These are phyloP conservation scores for Nephrotoma guestfalica DNA, from an alignment of 2,888 invertebrate genomes.

Conservation along the genomic window DNA sequence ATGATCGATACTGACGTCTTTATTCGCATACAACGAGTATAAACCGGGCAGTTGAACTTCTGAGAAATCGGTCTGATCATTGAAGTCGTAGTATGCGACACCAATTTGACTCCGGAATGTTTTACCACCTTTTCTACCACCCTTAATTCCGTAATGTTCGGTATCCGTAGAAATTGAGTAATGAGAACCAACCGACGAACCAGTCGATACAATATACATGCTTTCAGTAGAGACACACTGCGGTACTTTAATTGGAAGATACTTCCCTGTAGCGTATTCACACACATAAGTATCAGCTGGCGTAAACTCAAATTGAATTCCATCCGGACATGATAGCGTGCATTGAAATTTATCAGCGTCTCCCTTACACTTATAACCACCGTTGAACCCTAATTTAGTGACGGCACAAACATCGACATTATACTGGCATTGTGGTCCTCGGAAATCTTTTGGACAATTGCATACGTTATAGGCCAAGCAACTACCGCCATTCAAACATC, in stretches of 20 bases:
- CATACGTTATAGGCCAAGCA: constrained; percentile 65
- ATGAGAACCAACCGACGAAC: neutral
- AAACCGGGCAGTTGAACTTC: constrained; percentile 8
- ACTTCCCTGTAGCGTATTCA: constrained; percentile 46
- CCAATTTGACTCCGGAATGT: neutral
- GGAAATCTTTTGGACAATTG: constrained; percentile 55
- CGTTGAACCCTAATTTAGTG: constrained; percentile 56
- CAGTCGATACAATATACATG: constrained; percentile 12
- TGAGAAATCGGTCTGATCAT: constrained; percentile 8
- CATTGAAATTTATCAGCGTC: constrained; percentile 46
- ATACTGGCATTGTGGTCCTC: constrained; percentile 27
- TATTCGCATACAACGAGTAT: constrained; percentile 23
- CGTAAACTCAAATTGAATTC: constrained; percentile 43
- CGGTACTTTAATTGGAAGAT: constrained; percentile 53
- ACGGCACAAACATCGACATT: constrained; percentile 44
- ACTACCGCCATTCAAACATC: constrained; percentile 67
- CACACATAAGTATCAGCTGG: constrained; percentile 51
- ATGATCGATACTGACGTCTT: constrained; percentile 17
- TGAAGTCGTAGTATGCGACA: constrained; percentile 4
- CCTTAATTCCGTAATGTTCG: neutral
- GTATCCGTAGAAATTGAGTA: neutral
- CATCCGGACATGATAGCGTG: constrained; percentile 48
- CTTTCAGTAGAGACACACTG: constrained; percentile 49
- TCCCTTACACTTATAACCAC: constrained; percentile 56
- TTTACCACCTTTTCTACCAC: neutral